Evolutionary conservation across 2,113 vertebrate genomes (phyloP), one percentile per base, ranked within the genome.

Genomic region (Polypterus senegalus): DNA sequence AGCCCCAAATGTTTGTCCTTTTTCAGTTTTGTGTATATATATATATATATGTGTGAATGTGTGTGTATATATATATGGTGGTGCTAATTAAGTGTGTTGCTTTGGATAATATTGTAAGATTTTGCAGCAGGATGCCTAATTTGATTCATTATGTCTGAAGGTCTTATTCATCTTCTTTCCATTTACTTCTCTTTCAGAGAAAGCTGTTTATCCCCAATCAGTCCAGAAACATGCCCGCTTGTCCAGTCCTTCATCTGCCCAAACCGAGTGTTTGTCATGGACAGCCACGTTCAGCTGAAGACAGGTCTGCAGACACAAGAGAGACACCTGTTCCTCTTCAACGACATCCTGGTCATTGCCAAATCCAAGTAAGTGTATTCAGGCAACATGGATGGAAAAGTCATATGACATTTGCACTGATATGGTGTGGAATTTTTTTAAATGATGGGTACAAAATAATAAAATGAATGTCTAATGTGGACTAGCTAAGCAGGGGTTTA

Each of bases 231-330:
- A 0, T 92, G 89, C 63, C 73, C 85, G 0, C 88, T 98, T 9
- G 88, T 98, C 44, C 91, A 93, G 70, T 88, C 88, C 4, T 89
- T 92, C 68, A 73, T 89, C 57, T 82, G 84, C 70, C 82, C 90
- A 27, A 82, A 68, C 60, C 80, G 92, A 52, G 69, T 71, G 0
- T 88, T 98, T 67, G 70, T 97, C 69, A 83, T 86, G 49, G 91
- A 97, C 0, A 79, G 82, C 51, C 90, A 88, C 0, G 84, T 84
- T 45, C 91, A 97, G 69, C 84, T 98, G 62, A 91, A 89, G 82
- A 91, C 89, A 0, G 92, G 92, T 48, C 81, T 97, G 58, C 92
- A 97, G 75, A 93, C 86, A 54, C 93, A 97, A 74, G 92, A 97
- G 59, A 78, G 94, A 46, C 89, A 92, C 69, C 86, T 97, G 66